These are phyloP conservation scores for Bubalus kerabau DNA, from an alignment of 2,113 vertebrate genomes.

Conservation along the genomic window DNA sequence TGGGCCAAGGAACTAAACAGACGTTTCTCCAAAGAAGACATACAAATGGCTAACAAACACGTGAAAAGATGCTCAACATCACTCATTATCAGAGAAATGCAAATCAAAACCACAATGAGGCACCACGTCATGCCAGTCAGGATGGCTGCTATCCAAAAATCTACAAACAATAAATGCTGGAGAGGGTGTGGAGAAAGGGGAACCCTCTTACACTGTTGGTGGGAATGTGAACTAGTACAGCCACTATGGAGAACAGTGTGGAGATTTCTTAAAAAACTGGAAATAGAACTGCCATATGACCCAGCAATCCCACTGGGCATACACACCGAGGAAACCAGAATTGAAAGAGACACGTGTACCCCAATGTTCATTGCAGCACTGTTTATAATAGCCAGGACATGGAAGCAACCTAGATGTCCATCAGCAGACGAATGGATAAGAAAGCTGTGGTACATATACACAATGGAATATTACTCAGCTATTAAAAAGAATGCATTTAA, in stretches of 20 bases:
- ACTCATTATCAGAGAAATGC: not conserved
- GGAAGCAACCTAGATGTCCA: not conserved
- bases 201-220: not conserved
- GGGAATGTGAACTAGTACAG: not conserved
- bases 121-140: fast-evolving
- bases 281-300: not conserved
- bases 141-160: not conserved
- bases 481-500: not conserved
- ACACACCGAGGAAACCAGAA: not conserved
- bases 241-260: not conserved
- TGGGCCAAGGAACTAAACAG: not conserved
- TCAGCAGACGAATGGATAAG: not conserved
- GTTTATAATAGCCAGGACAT: not conserved
- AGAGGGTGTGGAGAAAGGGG: not conserved
- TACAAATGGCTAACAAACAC: not conserved
- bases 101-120: not conserved
- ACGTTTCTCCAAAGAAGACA: not conserved
- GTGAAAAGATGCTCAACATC: not conserved
- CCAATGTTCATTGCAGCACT: not conserved
- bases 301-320: not conserved
- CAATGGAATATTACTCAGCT: not conserved
- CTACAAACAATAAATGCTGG: not conserved
- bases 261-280: not conserved
- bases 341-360: not conserved
- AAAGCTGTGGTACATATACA: not conserved